phyloP scores from a whole-genome alignment of 2,797 vertebrate genomes.

The Pristis pectinata region DNA sequence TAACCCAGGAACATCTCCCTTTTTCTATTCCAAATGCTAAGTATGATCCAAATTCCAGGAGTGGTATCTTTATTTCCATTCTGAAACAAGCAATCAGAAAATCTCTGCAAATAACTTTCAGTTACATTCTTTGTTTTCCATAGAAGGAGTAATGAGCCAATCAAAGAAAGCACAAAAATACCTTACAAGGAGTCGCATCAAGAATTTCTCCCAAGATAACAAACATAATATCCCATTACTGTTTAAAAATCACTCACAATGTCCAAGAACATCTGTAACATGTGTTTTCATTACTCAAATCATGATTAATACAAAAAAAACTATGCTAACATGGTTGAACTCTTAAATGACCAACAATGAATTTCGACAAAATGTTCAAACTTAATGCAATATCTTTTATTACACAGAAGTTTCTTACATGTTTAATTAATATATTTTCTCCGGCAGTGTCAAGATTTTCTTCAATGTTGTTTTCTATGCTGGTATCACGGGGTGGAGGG shows the following conservation, averaged over 20 bases:
- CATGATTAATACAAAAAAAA: not conserved
- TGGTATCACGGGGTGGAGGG: conserved; percentile 67
- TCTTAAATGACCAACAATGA: not conserved
- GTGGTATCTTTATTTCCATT: not conserved
- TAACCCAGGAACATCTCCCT: too few species aligned
- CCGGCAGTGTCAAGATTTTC: conserved; percentile 64
- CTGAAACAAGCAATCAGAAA: not conserved
- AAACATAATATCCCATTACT: not conserved
- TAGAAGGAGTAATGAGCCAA: too few species aligned
- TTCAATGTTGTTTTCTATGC: conserved; percentile 69
- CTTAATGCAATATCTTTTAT: not conserved
- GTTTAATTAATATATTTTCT: conserved; percentile 83
- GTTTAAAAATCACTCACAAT: not conserved
- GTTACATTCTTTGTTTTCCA: not conserved
- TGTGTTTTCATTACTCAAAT: not conserved
- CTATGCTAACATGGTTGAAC: not conserved
- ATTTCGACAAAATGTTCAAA: not conserved
- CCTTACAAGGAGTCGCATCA: not conserved
- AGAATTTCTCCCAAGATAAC: not conserved
- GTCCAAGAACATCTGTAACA: not conserved
- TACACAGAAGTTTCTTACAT: conserved; percentile 62
- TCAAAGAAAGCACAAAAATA: not conserved
- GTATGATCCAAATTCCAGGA: not conserved
- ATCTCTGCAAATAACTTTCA: not conserved
- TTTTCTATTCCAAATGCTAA: not conserved